These are phyloP conservation scores for Cataglyphis livida DNA, from an alignment of 2,888 invertebrate genomes.

Conservation along the genomic window DNA sequence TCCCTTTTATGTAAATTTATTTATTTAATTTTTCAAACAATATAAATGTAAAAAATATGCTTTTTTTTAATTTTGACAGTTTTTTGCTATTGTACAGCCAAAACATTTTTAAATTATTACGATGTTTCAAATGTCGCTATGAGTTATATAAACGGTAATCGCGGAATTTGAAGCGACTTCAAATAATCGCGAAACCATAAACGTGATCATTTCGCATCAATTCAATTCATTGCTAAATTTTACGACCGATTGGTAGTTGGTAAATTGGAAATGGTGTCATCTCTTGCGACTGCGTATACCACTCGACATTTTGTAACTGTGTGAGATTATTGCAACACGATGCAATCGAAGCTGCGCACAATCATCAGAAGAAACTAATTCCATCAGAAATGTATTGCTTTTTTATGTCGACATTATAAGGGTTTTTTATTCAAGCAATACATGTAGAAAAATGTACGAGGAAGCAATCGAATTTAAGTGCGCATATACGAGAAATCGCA, in stretches of 20 bases:
- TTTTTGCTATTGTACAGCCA: too few relatives aligned
- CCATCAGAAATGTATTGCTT: conserved; percentile 29
- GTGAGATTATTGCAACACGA: conserved; percentile 30
- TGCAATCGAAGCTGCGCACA: conserved; percentile 39
- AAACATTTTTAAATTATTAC: conserved; percentile 1
- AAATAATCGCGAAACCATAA: conserved; percentile 16
- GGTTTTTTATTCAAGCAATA: conserved; percentile 21
- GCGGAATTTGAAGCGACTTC: neutral
- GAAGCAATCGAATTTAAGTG: conserved; percentile 32
- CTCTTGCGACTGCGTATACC: conserved; percentile 33
- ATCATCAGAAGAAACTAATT: conserved; percentile 32
- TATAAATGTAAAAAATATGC: too few relatives aligned
- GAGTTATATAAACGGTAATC: conserved; percentile 18
- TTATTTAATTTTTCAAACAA: too few relatives aligned
- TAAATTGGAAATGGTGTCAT: conserved; percentile 8
- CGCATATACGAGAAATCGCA: conserved; percentile 12
- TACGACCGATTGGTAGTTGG: conserved; percentile 33
- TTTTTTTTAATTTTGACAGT: too few relatives aligned
- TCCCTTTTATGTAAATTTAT: too few relatives aligned
- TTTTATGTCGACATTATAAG: neutral
- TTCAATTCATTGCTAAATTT: conserved; percentile 22
- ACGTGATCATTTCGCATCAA: neutral
- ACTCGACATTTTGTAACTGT: conserved; percentile 7
- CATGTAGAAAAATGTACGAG: neutral
- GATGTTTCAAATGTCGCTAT: conserved; percentile 10